Percentiles rank a stretch among this genome's conserved stretches.
Evolutionary conservation across 2,113 vertebrate species (phyloP).

Genomic region (Pelobates fuscus): DNA sequence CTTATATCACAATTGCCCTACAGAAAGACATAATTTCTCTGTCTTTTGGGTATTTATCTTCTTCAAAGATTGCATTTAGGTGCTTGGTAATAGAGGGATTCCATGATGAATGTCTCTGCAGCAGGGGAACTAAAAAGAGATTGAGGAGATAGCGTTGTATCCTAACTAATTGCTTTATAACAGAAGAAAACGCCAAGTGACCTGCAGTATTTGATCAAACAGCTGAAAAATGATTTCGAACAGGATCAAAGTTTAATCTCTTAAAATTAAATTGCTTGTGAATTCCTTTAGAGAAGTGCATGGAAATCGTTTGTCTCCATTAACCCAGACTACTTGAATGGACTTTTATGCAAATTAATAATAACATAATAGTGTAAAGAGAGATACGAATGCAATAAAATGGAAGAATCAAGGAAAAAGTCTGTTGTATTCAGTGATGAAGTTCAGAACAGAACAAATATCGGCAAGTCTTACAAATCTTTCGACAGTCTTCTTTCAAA

Average conservation of each 20-base stretch:
- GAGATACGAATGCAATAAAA: constrained; percentile 50
- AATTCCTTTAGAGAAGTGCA: constrained; percentile 54
- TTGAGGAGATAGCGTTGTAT: constrained; percentile 27
- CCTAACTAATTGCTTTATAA: not conserved
- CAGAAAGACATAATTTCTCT: constrained; percentile 39
- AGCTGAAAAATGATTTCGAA: constrained; percentile 58
- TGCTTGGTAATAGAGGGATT: constrained; percentile 31
- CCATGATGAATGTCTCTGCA: constrained; percentile 36
- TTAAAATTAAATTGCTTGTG: constrained; percentile 61
- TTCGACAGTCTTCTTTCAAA: constrained; percentile 10
- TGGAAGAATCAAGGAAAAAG: not conserved
- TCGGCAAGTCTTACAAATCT: constrained; percentile 1
- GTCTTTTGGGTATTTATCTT: constrained; percentile 45
- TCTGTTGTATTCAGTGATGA: constrained; percentile 16
- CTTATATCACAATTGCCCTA: constrained; percentile 22
- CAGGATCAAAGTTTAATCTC: constrained; percentile 64
- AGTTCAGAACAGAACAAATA: not conserved
- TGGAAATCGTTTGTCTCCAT: constrained; percentile 63
- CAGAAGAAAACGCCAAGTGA: constrained; percentile 38
- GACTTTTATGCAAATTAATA: constrained; percentile 59
- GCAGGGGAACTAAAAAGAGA: constrained; percentile 26
- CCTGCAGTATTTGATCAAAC: constrained; percentile 56
- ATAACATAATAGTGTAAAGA: constrained; percentile 34
- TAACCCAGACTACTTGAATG: constrained; percentile 58
- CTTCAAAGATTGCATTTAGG: constrained; percentile 40